Evolutionary conservation across 2,113 vertebrate genomes (phyloP), one percentile per base, ranked within the genome.

Genomic region (Prochilodus magdalenae): DNA sequence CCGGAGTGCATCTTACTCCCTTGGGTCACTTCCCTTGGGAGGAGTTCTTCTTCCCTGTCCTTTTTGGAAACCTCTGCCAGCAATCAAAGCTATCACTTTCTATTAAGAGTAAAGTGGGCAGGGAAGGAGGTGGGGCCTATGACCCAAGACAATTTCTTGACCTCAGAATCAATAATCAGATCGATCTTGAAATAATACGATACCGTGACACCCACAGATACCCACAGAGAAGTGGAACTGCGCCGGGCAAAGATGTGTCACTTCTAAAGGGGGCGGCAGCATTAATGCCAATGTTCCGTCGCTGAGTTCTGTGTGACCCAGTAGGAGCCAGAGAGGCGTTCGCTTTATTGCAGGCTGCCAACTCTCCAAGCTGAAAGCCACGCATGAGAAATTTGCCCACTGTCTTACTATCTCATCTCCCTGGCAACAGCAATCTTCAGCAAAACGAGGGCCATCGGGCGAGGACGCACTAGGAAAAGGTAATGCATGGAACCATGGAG

Each of bases 371-470:
- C 65, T 83, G 79, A 81, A 80, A 75, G 72, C 49, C 73, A 81
- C 29, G 65, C 74, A 80, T 87, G 55, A 79, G 40, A 80, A 80
- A 80, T 77, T 59, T 62, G 69, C 74, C 74, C 77, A 77, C 77
- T 70, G 70, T 83, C 77, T 84, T 77, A 75, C 40, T 79, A 87
- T 81, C 77, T 86, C 51, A 86, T 86, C 86, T 85, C 86, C 84
- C 83, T 85, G 81, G 84, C 84, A 87, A 87, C 86, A 81, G 71
- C 33, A 16, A 80, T 85, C 74, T 75, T 77, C 57, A 53, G 73
- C 65, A 44, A 80, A 82, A 59, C 73, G 53, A 85, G 73, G 59
- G 53, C 62, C 75, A 69, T 71, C 44, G 30, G 24, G 51, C 15
- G 26, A 76, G 62, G 65, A 55, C 66, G 49, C 75, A 55, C 44